phyloP scores from a whole-genome alignment of 2,113 vertebrate species.

The Helogale parvula region DNA sequence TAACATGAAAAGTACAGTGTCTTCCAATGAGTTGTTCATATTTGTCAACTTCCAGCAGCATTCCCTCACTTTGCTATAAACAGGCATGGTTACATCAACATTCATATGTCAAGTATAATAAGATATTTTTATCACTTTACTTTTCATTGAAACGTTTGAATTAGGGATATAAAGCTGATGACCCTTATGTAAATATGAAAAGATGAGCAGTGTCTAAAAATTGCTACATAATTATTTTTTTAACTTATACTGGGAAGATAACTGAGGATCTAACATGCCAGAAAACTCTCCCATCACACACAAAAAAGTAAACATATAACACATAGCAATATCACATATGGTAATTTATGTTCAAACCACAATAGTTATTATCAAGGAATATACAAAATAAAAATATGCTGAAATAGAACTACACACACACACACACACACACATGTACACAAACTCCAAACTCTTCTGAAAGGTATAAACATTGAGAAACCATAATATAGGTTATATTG shows the following conservation, averaged over 20 bases:
- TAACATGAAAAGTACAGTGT: not conserved
- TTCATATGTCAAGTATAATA: not conserved
- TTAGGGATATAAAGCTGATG: not conserved
- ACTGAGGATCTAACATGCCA: not conserved
- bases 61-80: not conserved
- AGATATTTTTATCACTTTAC: not conserved
- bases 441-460: not conserved
- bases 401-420: not conserved
- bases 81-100: not conserved
- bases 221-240: not conserved
- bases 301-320: not conserved
- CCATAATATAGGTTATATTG: not conserved
- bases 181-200: not conserved
- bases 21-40: not conserved
- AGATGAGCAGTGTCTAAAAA: not conserved
- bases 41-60: not conserved
- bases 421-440: not conserved
- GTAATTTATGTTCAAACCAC: not conserved
- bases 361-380: not conserved
- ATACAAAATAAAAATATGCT: not conserved
- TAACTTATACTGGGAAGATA: not conserved
- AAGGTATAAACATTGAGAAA: not conserved
- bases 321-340: not conserved
- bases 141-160: not conserved
- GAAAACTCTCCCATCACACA: not conserved